Percentiles rank a stretch among this genome's conserved stretches.
Conservation (phyloP, 35 echinoderm and acorn worm genomes). For the Apostichopus californicus region DNA sequence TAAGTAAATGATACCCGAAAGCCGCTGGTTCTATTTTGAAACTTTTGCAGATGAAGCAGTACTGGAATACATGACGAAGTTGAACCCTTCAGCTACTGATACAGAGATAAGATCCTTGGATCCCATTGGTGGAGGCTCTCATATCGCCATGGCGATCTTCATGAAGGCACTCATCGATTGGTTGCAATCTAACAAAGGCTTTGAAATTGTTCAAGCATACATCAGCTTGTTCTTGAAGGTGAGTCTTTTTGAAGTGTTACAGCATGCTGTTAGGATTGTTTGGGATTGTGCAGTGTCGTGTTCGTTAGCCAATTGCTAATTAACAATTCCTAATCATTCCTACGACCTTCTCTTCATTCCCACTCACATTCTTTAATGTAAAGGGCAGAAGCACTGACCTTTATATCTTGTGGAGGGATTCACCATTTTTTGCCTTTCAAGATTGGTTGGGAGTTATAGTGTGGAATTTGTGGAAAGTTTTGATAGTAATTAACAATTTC, state of each 20-base stretch:
- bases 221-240: slow-evolving; percentile 82
- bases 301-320: background rate
- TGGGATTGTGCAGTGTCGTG: background rate
- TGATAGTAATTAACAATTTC: too few species aligned
- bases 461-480: too few species aligned
- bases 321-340: background rate
- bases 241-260: background rate
- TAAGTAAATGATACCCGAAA: too few species aligned
- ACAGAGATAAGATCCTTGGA: slow-evolving; percentile 71
- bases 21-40: too few species aligned
- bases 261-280: background rate
- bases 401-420: too few species aligned
- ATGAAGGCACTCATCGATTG: slow-evolving; percentile 52
- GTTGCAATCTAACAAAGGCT: slow-evolving; percentile 64
- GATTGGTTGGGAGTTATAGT: too few species aligned
- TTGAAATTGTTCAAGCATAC: slow-evolving; percentile 91
- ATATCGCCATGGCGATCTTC: slow-evolving; percentile 66
- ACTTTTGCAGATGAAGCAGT: slow-evolving; percentile 62
- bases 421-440: too few species aligned
- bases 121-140: slow-evolving; percentile 77
- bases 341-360: too few species aligned
- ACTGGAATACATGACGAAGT: slow-evolving; percentile 60
- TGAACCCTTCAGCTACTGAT: slow-evolving; percentile 83
- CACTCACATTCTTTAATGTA: too few species aligned
- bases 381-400: too few species aligned